Conservation (phyloP, 2,797 vertebrate species). For the Chaetophractus vellerosus region DNA sequence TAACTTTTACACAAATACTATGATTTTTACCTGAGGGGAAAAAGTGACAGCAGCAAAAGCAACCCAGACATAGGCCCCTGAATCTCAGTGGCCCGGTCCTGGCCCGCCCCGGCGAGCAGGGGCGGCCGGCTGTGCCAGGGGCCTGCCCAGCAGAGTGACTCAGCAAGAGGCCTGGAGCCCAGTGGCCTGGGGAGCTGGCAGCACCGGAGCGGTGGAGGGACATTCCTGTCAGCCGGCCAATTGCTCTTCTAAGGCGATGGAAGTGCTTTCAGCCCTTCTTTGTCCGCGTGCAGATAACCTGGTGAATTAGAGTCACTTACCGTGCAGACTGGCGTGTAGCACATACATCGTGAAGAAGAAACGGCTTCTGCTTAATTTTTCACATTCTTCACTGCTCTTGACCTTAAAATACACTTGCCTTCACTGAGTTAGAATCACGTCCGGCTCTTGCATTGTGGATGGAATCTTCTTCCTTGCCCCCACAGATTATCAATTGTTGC, state of each 20-base stretch:
- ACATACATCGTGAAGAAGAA: background rate
- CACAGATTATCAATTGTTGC: background rate
- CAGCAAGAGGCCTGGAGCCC: slow-evolving; percentile 28
- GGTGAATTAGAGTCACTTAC: background rate
- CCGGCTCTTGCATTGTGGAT: background rate
- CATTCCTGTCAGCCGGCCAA: slow-evolving; percentile 39
- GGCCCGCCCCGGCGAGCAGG: background rate
- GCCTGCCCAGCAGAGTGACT: slow-evolving; percentile 21
- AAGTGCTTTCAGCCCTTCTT: slow-evolving; percentile 77
- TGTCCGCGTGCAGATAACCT: slow-evolving; percentile 68
- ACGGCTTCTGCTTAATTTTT: slow-evolving; percentile 63
- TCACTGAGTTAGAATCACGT: slow-evolving; percentile 32
- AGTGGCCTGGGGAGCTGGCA: background rate
- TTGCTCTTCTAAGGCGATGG: slow-evolving; percentile 70
- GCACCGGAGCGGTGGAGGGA: background rate
- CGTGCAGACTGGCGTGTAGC: background rate
- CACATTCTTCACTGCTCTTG: slow-evolving; percentile 52
- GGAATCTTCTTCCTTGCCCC: background rate
- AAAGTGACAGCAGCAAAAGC: background rate
- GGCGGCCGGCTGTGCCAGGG: background rate
- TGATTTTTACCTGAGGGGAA: slow-evolving; percentile 26
- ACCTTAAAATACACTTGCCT: slow-evolving; percentile 20
- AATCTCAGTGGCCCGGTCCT: background rate
- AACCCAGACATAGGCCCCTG: background rate
- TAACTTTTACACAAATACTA: slow-evolving; percentile 11